These are phyloP conservation scores for Isoperla grammatica DNA, from an alignment of 2,888 invertebrate species.

Conservation along the genomic window DNA sequence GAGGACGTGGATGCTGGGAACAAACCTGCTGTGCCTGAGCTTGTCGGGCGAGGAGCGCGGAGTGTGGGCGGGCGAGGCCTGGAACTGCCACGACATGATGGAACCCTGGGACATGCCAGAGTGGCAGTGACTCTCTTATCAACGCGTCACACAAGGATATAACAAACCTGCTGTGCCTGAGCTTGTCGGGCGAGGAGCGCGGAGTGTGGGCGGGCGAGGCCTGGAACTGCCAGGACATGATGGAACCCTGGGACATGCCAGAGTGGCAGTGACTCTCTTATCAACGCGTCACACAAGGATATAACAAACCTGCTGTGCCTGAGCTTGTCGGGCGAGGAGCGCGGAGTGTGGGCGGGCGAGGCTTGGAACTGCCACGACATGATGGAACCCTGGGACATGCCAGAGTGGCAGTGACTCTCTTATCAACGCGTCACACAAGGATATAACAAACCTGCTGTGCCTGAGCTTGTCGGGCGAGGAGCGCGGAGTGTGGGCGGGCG, in stretches of 20 bases:
- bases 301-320: conserved; percentile 54
- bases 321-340: conserved; percentile 45
- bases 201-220: conserved; percentile 44
- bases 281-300: no score
- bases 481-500: conserved; percentile 43
- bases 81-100: conserved; percentile 64
- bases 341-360: conserved; percentile 43
- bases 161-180: conserved; percentile 54
- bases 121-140: conserved; percentile 43
- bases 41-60: conserved; percentile 45
- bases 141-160: no score
- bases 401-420: conserved; percentile 48
- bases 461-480: conserved; percentile 47
- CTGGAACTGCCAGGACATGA: conserved; percentile 66
- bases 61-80: conserved; percentile 45
- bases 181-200: conserved; percentile 45
- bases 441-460: conserved; percentile 54
- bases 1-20: no score
- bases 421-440: no score
- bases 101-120: conserved; percentile 55
- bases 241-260: conserved; percentile 51
- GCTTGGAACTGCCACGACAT: conserved; percentile 66
- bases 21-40: conserved; percentile 53
- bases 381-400: conserved; percentile 51
- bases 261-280: conserved; percentile 47